These are phyloP conservation scores for Chironomus striatipennis DNA, from an alignment of 1,140 invertebrate genomes.

Conservation along the genomic window DNA sequence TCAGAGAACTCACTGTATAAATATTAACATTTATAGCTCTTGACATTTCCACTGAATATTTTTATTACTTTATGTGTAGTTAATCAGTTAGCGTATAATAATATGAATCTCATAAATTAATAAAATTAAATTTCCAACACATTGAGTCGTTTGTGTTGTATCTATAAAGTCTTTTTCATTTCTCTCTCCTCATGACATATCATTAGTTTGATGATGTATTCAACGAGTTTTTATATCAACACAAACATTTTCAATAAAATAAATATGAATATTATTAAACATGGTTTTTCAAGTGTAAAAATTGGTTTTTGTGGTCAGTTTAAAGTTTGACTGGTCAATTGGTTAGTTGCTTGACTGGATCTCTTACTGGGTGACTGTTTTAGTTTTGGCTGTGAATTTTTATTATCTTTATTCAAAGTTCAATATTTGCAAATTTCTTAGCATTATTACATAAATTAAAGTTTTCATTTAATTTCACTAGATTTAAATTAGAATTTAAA, in stretches of 20 bases:
- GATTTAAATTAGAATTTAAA: no score
- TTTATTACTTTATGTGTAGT: constrained; percentile 7
- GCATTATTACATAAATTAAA: no score
- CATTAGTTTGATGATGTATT: constrained; percentile 9
- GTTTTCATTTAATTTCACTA: no score
- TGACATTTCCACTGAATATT: constrained; percentile 22
- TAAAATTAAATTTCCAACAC: constrained; percentile 21
- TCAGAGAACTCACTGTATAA: not conserved
- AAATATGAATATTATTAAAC: not conserved
- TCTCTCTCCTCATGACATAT: not conserved
- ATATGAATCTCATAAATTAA: constrained; percentile 20
- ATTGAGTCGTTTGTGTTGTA: not conserved
- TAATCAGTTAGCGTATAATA: constrained; percentile 11
- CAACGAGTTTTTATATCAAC: constrained; percentile 13
- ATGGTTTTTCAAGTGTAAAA: no score
- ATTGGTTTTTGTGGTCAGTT: no score
- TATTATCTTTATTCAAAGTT: no score
- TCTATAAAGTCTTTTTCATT: no score
- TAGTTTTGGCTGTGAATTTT: no score
- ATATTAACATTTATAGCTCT: constrained; percentile 11
- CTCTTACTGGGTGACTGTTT: no score
- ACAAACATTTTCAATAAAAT: constrained; percentile 9
- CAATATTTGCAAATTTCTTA: no score
- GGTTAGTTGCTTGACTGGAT: no score
- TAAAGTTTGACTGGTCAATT: no score